Base-by-base conservation (phyloP, 2,113 vertebrate genomes). In the Parus major region DNA sequence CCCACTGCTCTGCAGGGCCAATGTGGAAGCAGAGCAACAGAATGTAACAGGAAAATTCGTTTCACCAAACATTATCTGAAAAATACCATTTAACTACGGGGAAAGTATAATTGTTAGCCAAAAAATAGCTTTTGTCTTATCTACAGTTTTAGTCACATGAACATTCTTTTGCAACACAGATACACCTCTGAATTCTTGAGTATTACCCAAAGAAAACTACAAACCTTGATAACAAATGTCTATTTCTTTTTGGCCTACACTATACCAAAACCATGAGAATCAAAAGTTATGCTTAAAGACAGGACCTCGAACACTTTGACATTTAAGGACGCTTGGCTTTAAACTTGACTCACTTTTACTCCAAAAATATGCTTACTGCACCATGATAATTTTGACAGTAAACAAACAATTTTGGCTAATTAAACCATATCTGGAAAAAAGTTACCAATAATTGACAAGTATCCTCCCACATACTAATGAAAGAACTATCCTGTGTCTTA, bases 401-500 rank as follows among this genome's bases (percentile, higher is more conserved):
- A 90, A 52, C 24, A 69, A 83, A 47, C 11, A 35, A 22, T 16
- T 76, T 17, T 41, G 49, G 22, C 27, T 68, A 83, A 83, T 49
- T 60, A 63, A 87, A 70, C 15, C 39, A 11, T 71, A 35, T 20
- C 14, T 59, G 31, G 22, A 56, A 70, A 64, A 53, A 70, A 49
- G 3, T 16, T 18, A 71, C 2, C 1, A 5, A 29, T 33, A 10
- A 60, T 4, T 7, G 24, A 79, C 1, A 0, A 82, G 79, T 41
- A 59, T 35, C 5, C 6, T 57, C 73, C 39, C 41, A 63, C 5
- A 46, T 7, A 29, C 5, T 13, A 27, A 50, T 1, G 2, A 36
- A 55, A 60, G 36, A 9, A 4, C 12, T 18, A 63, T 10, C 11
- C 42, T 49, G 7, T 31, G 27, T 29, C 39, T 82, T 29, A 44